Base-by-base conservation (phyloP, 2,797 vertebrate genomes). In the Malurus leucopterus region DNA sequence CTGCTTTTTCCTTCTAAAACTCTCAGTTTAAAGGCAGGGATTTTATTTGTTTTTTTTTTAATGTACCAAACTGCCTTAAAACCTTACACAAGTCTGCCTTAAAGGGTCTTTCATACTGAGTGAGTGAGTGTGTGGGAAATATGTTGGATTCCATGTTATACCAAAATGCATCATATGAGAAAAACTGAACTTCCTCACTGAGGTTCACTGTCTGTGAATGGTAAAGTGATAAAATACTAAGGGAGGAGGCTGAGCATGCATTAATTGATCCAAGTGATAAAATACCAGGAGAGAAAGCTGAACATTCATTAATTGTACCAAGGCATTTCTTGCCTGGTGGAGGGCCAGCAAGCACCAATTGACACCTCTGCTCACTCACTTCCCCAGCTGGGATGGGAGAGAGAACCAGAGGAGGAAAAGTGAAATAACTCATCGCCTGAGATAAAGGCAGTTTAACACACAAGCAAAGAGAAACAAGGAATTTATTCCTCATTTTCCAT, bases 361-460 rank as follows among this genome's bases (percentile, higher is more conserved):
- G 36, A 22, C 4, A 51, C 3, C 22, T 2, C 8, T 18, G 15
- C 17, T 69, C 29, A 7, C 15, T 40, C 29, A 19, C 36, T 67
- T 32, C 5, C 21, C 7, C 11, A 27, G 26, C 5, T 41, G 20
- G 13, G 16, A 24, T 40, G 26, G 26, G 26, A 50, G 11, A 46
- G 8, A 19, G 26, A 57, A 62, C 27, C 26, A 13, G 30, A 73
- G 50, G 21, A 61, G 11, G 23, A 24, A 34, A 51, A 41, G 62
- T 30, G 20, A 34, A 61, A 57, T 17, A 30, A 13, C 13, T 24
- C 0, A 0, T 22, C 14, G 43, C 5, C 38, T 29, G 36, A 68
- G 27, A 32, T 43, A 34, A 43, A 68, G 36, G 2, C 9, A 13
- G 24, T 40, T 21, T 57, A 61, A 50, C 7, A n/a, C 24, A n/a